Evolutionary conservation across 2,113 vertebrate species (phyloP).

Genomic region (Cryptotis parvus): DNA sequence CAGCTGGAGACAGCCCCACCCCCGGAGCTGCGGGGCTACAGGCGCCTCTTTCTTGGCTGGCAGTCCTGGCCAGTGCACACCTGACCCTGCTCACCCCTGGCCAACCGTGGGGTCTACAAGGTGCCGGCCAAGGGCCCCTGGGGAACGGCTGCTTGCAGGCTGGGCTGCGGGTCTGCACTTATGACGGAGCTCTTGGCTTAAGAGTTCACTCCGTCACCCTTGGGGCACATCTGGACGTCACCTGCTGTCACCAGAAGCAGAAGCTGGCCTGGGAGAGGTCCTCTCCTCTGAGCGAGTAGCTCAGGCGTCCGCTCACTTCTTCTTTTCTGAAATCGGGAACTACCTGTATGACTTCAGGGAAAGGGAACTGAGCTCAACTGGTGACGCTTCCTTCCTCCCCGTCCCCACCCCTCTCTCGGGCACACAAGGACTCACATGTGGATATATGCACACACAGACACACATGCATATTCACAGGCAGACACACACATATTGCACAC

Average conservation of each 20-base stretch:
- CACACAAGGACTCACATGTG: not conserved
- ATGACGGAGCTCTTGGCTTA: not conserved
- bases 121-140: not conserved
- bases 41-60: too few relatives aligned
- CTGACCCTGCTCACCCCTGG: not conserved
- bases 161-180: too few relatives aligned
- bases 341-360: not conserved
- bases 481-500: too few relatives aligned
- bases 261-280: too few relatives aligned
- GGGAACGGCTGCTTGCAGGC: too few relatives aligned
- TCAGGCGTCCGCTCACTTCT: slow-evolving; percentile 59
- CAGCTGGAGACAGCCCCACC: too few relatives aligned
- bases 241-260: not conserved
- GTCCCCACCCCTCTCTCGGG: too few relatives aligned
- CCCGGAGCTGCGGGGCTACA: not conserved
- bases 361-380: not conserved
- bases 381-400: not conserved
- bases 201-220: not conserved
- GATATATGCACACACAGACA: not conserved
- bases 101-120: not conserved
- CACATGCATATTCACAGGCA: not conserved
- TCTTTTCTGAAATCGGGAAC: slow-evolving; percentile 61
- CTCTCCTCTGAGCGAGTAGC: not conserved
- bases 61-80: too few relatives aligned
- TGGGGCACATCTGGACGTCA: not conserved